phyloP scores from a whole-genome alignment of 2,797 vertebrate species.

The Anisognathus igniventris region DNA sequence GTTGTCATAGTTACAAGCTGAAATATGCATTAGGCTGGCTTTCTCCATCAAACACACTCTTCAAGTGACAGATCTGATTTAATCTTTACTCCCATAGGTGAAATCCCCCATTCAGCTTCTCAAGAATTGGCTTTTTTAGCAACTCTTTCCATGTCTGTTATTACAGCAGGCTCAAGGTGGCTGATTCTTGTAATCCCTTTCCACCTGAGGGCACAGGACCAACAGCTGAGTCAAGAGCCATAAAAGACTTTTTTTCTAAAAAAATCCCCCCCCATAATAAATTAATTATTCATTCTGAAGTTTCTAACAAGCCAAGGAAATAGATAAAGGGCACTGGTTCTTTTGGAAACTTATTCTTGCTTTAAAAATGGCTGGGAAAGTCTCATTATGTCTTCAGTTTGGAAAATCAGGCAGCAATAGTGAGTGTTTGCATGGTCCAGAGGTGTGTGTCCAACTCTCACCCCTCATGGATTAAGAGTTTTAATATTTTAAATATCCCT shows the following conservation, averaged over 20 bases:
- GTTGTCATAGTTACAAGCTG: conserved; percentile 32
- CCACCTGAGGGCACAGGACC: not conserved
- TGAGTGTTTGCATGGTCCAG: not conserved
- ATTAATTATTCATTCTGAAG: not conserved
- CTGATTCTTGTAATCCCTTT: not conserved
- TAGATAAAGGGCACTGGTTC: not conserved
- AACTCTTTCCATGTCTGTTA: not conserved
- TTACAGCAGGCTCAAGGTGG: not conserved
- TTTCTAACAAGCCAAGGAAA: not conserved
- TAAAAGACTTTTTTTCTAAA: not conserved
- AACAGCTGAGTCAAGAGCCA: not conserved
- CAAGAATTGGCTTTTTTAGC: not conserved
- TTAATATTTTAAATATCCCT: not conserved
- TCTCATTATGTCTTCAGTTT: not conserved
- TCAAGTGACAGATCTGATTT: conserved; percentile 10
- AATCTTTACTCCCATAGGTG: not conserved
- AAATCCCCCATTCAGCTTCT: not conserved
- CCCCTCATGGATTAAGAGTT: not conserved
- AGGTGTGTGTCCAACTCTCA: not conserved
- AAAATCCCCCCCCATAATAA: rapidly evolving
- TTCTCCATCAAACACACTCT: not conserved
- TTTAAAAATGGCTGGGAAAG: not conserved
- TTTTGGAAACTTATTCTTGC: not conserved
- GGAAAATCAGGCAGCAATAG: not conserved
- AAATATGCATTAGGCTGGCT: not conserved